Conservation (phyloP, 2,888 invertebrate species). For the Drosophila neonasuta region DNA sequence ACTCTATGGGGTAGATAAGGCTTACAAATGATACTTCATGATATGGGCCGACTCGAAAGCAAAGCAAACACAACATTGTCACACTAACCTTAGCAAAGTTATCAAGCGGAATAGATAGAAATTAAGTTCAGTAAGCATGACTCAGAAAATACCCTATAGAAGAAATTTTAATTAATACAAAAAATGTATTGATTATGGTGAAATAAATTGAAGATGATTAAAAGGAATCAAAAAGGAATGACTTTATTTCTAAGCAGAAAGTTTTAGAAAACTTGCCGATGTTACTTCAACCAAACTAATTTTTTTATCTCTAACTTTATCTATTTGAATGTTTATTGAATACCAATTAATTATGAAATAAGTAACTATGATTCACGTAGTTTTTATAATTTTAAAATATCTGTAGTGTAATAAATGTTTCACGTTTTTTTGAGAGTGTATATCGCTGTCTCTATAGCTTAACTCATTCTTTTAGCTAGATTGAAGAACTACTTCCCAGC, state of each 20-base stretch:
- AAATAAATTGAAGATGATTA: neutral
- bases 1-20: conserved; percentile 31
- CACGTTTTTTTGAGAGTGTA: neutral
- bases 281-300: no score
- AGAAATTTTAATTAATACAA: neutral
- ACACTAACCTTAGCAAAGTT: neutral
- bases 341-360: no score
- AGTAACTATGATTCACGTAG: no score
- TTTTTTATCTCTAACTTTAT: no score
- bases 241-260: neutral
- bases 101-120: neutral
- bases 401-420: neutral
- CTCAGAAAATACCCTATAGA: conserved; percentile 14
- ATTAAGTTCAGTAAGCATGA: neutral
- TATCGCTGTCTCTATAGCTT: neutral
- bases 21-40: conserved; percentile 12
- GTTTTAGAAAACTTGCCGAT: no score
- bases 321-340: no score
- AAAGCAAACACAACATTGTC: conserved; percentile 28
- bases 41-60: conserved; percentile 28
- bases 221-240: neutral
- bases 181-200: neutral
- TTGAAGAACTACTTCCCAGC: neutral
- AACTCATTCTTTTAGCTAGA: neutral
- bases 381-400: neutral